A percentile compares a stretch with the other conserved stretches of the same genome.
phyloP scores from a whole-genome alignment of 2,888 invertebrate species.

The Eucera pruinosa region DNA sequence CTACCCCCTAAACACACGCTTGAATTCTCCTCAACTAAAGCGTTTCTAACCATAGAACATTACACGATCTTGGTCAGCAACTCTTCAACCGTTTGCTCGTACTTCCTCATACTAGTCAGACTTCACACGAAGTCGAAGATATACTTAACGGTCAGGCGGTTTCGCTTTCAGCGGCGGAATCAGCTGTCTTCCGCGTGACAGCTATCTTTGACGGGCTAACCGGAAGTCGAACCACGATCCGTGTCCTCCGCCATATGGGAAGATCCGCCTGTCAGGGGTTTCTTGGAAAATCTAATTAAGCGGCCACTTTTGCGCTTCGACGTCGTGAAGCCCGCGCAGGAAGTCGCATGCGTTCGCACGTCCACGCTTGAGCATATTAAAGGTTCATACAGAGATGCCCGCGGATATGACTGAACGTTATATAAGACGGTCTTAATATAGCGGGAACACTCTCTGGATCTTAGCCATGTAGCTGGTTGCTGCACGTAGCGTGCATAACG shows the following conservation, averaged over 20 bases:
- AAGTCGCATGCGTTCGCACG: conserved; percentile 30
- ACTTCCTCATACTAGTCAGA: not conserved
- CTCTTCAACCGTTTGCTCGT: not conserved
- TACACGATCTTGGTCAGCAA: not conserved
- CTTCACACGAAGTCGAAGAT: not conserved
- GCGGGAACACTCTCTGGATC: conserved; percentile 77
- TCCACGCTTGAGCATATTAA: conserved; percentile 60
- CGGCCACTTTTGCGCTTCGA: conserved; percentile 23
- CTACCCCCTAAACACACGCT: not conserved
- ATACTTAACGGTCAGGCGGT: not conserved
- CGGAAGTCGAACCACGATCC: conserved; percentile 43
- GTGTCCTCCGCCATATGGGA: conserved; percentile 7
- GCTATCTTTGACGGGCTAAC: conserved; percentile 36
- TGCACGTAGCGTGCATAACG: conserved; percentile 54
- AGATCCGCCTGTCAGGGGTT: conserved; percentile 32
- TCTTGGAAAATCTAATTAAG: conserved; percentile 73
- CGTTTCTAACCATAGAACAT: not conserved
- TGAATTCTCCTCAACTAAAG: not conserved
- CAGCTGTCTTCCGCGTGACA: conserved; percentile 22
- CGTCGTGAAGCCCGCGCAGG: conserved; percentile 34
- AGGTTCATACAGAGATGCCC: conserved; percentile 57
- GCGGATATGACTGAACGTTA: conserved; percentile 75
- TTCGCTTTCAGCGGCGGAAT: conserved; percentile 12
- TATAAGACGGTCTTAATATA: conserved; percentile 78
- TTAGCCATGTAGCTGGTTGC: conserved; percentile 74